phyloP scores from a whole-genome alignment of 2,888 invertebrate genomes.

The Timema podura region DNA sequence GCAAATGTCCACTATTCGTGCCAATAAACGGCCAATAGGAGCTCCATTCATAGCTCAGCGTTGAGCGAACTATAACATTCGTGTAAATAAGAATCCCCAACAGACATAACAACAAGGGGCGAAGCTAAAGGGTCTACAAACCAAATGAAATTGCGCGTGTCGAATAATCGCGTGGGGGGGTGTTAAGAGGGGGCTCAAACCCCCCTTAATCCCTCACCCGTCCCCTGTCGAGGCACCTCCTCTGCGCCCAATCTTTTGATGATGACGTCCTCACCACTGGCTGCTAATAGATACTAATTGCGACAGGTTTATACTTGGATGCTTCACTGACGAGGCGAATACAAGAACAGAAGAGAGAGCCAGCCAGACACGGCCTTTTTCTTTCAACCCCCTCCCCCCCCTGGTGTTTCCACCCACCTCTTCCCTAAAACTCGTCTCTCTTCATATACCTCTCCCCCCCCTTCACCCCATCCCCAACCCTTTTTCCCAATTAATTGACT shows the following conservation, averaged over 20 bases:
- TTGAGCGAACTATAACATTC: too few species aligned
- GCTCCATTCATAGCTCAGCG: too few species aligned
- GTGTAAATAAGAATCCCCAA: too few species aligned
- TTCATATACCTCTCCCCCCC: slow-evolving; percentile 2
- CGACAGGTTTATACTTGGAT: slow-evolving; percentile 38
- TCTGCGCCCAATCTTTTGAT: slow-evolving; percentile 18
- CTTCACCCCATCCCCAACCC: slow-evolving; percentile 35
- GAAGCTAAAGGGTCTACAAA: too few species aligned
- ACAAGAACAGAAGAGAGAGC: slow-evolving; percentile 20
- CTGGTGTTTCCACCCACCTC: too few species aligned
- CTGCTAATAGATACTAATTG: slow-evolving; percentile 42
- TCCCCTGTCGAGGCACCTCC: not conserved
- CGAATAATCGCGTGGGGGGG: too few species aligned
- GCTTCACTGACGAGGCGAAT: slow-evolving; percentile 22
- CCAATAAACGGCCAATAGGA: too few species aligned
- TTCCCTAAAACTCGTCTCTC: too few species aligned
- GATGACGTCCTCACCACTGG: slow-evolving; percentile 18
- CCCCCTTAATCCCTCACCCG: not conserved
- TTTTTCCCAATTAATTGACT: slow-evolving; percentile 46
- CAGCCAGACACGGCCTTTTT: not conserved
- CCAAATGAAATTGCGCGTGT: too few species aligned
- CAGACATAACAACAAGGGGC: too few species aligned
- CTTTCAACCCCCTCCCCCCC: too few species aligned
- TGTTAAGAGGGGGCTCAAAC: not conserved
- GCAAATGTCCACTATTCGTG: too few species aligned